Evolutionary conservation across 1,140 invertebrate genomes (phyloP), one percentile per base, ranked within the genome.

Genomic region (Conopomorpha cramerella): DNA sequence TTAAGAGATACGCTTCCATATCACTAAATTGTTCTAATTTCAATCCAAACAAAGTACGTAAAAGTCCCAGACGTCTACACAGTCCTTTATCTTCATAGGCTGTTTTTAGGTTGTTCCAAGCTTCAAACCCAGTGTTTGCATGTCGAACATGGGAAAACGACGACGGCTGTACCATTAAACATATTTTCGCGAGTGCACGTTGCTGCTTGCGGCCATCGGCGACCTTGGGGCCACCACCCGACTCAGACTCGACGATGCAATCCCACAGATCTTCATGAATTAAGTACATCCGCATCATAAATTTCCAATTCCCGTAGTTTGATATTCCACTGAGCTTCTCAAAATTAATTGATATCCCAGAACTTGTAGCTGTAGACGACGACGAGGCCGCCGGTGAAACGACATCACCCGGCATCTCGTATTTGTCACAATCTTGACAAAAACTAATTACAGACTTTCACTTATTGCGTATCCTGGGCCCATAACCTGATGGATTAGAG

Each of bases 221-320:
- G 11, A 19, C 35, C 28, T 30, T 35, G 12, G 32, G 13, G 18
- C 17, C 7, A 10, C 19, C 19, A 4, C 4, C 4, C 19, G 19
- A 23, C 17, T 19, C 37, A 35, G 35, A 18, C 36, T 36, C 32
- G 30, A 42, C 48, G 19, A 50, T 36, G 15, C 40, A 45, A 19
- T 42, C 33, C 47, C 47, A 47, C 29, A 53, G 38, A 16, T 47
- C 45, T 43, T 51, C 48, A 30, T 45, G 41, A n/a, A 44, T 39
- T 15, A 54, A 41, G 36, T 51, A 47, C 48, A 51, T 51, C 11
- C 43, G 38, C 51, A 49, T 52, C 36, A 41, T 25, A 42, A 55
- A 55, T 30, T 48, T 51, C 45, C 51, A 50, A 29, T 38, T 43
- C 16, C 36, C 36, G 30, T 50, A 51, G 19, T 53, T 51, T 12